Base-by-base conservation (phyloP, 2,888 invertebrate species). In the Phania funesta region DNA sequence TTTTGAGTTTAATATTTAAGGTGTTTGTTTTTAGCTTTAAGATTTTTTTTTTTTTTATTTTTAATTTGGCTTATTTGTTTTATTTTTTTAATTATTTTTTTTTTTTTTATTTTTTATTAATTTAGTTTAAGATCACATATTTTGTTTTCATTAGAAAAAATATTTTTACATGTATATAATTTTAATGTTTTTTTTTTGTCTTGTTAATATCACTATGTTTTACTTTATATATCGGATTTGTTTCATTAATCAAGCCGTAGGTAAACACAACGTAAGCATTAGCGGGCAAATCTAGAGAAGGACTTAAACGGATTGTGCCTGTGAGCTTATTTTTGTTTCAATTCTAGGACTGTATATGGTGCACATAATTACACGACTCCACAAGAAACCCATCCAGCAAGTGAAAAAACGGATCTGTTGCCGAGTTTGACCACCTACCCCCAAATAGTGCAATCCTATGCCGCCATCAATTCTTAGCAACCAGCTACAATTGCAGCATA, bases 51-150 rank as follows among this genome's bases (percentile, higher is more conserved):
- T 73, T 29, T 58, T 48, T 41, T 71, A 24, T 74, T 71, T 67
- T 78, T 70, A 74, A 56, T 80, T 83, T 58, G 81, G 73, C 74
- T 84, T 77, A 80, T 81, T 77, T 65, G 50, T 80, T 80, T n/a
- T n/a, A n/a, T n/a, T 26, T 22, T 74, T 64, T 65, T 56, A 58
- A 73, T 80, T 78, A 75, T 70, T 71, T 83, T 79, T 80, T 26
- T 22, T 74, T 64, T 65, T 56, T 50, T 65, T 80, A 76, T 73
- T 70, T 71, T 83, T 79, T 80, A 68, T 58, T 83, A 79, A 83
- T 84, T 82, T 77, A 75, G 58, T 75, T 84, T 78, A 76, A 80
- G 73, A 75, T 80, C 80, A 79, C 80, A 78, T 79, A 77, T 74
- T 74, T 76, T 75, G 65, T 60, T 41, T 64, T 77, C 71, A 46